Base-by-base conservation (phyloP, 2,888 invertebrate species). In the Tipula helvola region DNA sequence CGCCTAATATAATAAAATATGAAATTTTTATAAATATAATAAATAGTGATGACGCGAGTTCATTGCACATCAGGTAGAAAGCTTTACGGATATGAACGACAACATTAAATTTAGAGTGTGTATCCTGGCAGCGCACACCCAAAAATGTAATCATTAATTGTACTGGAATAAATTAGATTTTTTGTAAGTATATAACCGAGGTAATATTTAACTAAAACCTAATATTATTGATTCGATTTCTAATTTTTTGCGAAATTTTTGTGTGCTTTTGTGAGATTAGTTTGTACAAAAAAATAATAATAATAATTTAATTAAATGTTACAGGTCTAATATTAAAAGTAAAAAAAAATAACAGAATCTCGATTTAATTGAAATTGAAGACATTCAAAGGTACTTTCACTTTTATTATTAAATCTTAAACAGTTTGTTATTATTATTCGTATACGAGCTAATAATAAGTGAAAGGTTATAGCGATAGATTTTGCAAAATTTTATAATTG, bases 331-430 rank as follows among this genome's bases (percentile, higher is more conserved):
- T 28, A 71, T 28, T 71, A 71, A 10, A 28, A 28, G 28, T 10
- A 71, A 71, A 10, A 71, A 18, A 28, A 28, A 71, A 71, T 3
- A 28, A 28, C 71, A 71, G 28, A 71, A 18, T 71, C 71, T 71
- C 71, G 71, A 71, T 71, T 71, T 71, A 71, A 71, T 71, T 71
- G 71, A 71, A 71, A 71, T 71, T 71, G 71, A 71, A 71, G 71
- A 71, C 71, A 71, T 71, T 71, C 52, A 71, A 71, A 71, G 71
- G 71, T 28, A 71, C 71, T 71, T 71, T 71, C 71, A 71, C 71
- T 71, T 71, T 71, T 71, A 71, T 71, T 71, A 71, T 71, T 71
- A 71, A 52, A 52, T 52, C n/a, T 52, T 28, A 71, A 71, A 28
- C 71, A 71, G 28, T 71, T 71, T 28, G 71, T 10, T 71, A 71